These are phyloP conservation scores for Heliconius himera DNA, from an alignment of 1,140 invertebrate genomes.

Conservation along the genomic window DNA sequence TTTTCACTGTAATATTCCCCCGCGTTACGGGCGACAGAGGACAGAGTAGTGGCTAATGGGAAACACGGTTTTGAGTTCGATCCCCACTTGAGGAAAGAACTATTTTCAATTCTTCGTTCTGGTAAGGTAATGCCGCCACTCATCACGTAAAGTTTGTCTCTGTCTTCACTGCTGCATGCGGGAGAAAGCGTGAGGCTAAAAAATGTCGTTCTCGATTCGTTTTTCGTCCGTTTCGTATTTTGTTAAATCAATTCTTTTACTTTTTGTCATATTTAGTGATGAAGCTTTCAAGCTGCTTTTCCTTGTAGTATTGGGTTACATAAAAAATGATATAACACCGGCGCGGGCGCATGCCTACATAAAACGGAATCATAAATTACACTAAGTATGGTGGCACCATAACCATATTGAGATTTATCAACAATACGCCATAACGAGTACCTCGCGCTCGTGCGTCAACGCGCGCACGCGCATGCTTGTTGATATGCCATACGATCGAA, in stretches of 20 bases:
- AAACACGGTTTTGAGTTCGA: too few relatives aligned
- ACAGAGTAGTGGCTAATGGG: too few relatives aligned
- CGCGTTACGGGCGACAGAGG: too few relatives aligned
- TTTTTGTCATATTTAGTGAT: too few relatives aligned
- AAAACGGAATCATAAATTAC: conserved; percentile 16
- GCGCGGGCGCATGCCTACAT: neutral
- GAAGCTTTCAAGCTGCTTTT: neutral
- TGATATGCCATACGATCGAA: conserved; percentile 22
- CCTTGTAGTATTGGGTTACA: neutral
- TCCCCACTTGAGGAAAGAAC: too few relatives aligned
- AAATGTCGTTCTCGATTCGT: too few relatives aligned
- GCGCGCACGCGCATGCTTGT: conserved; percentile 28
- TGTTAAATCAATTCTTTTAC: too few relatives aligned
- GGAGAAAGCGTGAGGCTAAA: too few relatives aligned
- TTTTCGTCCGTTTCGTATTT: too few relatives aligned
- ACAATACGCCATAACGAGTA: conserved; percentile 34
- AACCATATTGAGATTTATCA: conserved; percentile 23
- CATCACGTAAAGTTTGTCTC: too few relatives aligned
- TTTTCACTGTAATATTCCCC: neutral
- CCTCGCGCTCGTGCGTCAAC: conserved; percentile 35
- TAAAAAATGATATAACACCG: neutral
- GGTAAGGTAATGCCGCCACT: neutral
- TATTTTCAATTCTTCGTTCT: too few relatives aligned
- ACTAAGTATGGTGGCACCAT: conserved; percentile 17
- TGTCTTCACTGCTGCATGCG: too few relatives aligned